Base-by-base conservation (phyloP, 2,113 vertebrate genomes). In the Craseonycteris thonglongyai region DNA sequence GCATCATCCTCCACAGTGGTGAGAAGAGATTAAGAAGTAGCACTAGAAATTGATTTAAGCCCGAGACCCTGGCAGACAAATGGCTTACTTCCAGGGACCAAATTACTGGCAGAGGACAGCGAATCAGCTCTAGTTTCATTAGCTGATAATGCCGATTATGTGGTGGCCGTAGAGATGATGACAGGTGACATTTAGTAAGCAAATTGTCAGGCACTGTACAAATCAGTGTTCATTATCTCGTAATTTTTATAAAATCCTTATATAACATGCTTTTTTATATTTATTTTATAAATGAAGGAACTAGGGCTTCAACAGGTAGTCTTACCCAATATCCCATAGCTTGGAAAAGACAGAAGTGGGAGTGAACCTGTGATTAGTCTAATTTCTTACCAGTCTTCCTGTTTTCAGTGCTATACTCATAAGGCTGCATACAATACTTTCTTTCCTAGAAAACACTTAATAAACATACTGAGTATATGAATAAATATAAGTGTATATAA, bases 401-500 rank as follows among this genome's bases (percentile, higher is more conserved):
- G 16, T 11, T 89, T 30, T 22, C 2, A 19, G 2, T 18, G 8
- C 14, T 72, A 1, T 68, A 15, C 15, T 33, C 5, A 40, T 51
- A 38, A 45, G 51, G n/a, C 45, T 72, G 1, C 6, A 33, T 0
- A 33, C n/a, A 10, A 6, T 82, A 28, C 30, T 28, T 56, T 65
- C 51, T 76, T 11, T 63, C 40, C 75, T 81, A 58, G 72, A 68
- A 61, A 84, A 92, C 42, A 51, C 16, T 82, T 86, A 81, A 90
- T 95, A 81, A 87, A 93, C 88, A 38, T 63, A 56, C 65, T 92
- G 80, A 87, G 18, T 78, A 28, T 80, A 28, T 80, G 56, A 94
- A 54, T 80, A 71, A 45, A 54, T 58, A 24, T 68, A n/a, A 75
- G 16, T 58, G 35, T 24, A n/a, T 76, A 51, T 61, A 56, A 68